These are phyloP conservation scores for Pachliopta kotzebuea DNA, from an alignment of 2,888 invertebrate species.

Conservation along the genomic window DNA sequence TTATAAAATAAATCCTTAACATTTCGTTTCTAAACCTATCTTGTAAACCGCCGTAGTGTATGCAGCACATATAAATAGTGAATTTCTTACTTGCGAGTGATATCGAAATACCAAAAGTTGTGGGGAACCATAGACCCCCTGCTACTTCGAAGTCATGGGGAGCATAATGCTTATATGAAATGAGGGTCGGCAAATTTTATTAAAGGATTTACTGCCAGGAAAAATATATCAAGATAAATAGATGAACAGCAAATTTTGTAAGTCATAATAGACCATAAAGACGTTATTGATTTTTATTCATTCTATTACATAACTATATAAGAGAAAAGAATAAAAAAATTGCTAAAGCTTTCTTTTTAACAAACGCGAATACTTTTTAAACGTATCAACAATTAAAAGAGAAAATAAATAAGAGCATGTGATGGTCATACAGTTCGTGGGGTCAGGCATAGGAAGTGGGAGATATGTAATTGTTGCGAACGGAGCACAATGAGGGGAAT, in stretches of 20 bases:
- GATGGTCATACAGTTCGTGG: constrained; percentile 48
- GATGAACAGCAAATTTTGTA: constrained; percentile 9
- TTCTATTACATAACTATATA: not conserved
- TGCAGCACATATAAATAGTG: not conserved
- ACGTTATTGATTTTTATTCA: not conserved
- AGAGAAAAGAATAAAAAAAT: not conserved
- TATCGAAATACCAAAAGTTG: constrained; percentile 22
- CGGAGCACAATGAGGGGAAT: constrained; percentile 77
- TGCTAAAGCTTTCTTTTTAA: constrained; percentile 45
- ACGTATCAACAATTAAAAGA: constrained; percentile 37
- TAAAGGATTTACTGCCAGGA: constrained; percentile 40
- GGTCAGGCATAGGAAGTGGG: constrained; percentile 71
- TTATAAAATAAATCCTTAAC: not conserved
- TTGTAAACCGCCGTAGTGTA: not conserved
- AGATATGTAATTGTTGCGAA: constrained; percentile 72
- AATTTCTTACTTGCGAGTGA: not conserved
- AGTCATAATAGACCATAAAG: not conserved
- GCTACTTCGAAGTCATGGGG: constrained; percentile 27
- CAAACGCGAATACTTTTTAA: constrained; percentile 24
- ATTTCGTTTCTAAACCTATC: not conserved
- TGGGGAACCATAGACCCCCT: constrained; percentile 22
- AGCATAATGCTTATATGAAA: constrained; percentile 32
- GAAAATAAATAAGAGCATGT: constrained; percentile 59
- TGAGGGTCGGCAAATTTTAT: constrained; percentile 54
- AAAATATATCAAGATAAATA: constrained; percentile 35